Evolutionary conservation across 2,888 invertebrate species (phyloP).

Genomic region (Andrena haemorrhoa): DNA sequence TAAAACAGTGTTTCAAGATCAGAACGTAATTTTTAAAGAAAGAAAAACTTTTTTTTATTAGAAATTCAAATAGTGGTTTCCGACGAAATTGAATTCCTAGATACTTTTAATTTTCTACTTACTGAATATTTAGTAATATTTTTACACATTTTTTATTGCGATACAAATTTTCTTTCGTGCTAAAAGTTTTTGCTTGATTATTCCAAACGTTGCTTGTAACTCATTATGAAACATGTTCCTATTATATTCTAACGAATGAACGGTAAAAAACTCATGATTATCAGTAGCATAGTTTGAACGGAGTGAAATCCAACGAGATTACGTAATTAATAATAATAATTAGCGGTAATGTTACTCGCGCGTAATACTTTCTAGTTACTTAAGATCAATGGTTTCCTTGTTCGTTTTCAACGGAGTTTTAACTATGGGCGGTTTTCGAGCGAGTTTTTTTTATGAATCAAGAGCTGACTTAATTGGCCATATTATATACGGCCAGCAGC

Average conservation of each 20-base stretch:
- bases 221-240: not conserved
- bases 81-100: too few species aligned
- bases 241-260: conserved; percentile 12
- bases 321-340: conserved; percentile 24
- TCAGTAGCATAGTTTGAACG: not conserved
- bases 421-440: conserved; percentile 11
- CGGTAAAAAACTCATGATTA: conserved; percentile 1
- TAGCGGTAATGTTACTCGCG: not conserved
- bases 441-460: conserved; percentile 30
- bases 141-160: too few species aligned
- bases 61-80: too few species aligned
- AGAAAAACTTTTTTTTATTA: too few species aligned
- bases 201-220: not conserved
- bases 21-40: too few species aligned
- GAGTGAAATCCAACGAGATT: conserved; percentile 7
- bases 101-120: too few species aligned
- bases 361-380: conserved; percentile 47
- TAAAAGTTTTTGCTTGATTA: too few species aligned
- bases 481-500: conserved; percentile 13
- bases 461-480: conserved; percentile 30
- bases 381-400: conserved; percentile 22
- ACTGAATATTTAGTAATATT: too few species aligned
- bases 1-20: too few species aligned
- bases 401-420: conserved; percentile 25
- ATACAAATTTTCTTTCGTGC: too few species aligned